Percentiles rank a stretch among this genome's conserved stretches.
phyloP scores from a whole-genome alignment of 2,113 vertebrate genomes.

The Petrocephalus microphthalmus region DNA sequence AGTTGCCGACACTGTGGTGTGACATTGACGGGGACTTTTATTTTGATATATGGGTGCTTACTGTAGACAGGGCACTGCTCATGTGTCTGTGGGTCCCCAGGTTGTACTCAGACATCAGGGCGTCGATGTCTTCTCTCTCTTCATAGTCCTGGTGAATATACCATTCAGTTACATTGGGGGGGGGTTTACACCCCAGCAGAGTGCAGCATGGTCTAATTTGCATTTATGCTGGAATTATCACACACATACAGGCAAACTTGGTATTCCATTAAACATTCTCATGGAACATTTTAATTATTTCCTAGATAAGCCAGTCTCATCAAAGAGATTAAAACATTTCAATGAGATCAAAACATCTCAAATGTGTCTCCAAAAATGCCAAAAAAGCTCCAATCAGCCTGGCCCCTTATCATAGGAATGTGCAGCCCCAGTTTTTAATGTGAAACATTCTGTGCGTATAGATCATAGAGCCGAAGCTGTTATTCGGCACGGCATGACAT shows the following conservation, averaged over 20 bases:
- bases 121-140: constrained; percentile 62
- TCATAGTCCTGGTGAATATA: constrained; percentile 67
- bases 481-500: background rate
- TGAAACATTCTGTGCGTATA: background rate
- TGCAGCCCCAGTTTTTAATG: background rate
- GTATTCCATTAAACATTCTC: background rate
- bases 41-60: constrained; percentile 49
- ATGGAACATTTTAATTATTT: background rate
- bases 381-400: background rate
- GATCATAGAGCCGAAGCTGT: background rate
- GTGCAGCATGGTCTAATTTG: background rate
- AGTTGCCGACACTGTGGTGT: background rate
- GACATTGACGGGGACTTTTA: constrained; percentile 21
- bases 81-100: constrained; percentile 46
- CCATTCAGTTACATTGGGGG: background rate
- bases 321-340: background rate
- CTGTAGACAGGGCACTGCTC: constrained; percentile 66
- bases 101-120: constrained; percentile 56
- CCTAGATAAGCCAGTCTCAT: background rate
- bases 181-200: background rate
- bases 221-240: background rate
- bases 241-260: background rate
- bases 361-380: background rate
- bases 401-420: background rate
- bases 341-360: background rate